phyloP scores from a whole-genome alignment of 2,888 invertebrate species.

The Amorpha juglandis region DNA sequence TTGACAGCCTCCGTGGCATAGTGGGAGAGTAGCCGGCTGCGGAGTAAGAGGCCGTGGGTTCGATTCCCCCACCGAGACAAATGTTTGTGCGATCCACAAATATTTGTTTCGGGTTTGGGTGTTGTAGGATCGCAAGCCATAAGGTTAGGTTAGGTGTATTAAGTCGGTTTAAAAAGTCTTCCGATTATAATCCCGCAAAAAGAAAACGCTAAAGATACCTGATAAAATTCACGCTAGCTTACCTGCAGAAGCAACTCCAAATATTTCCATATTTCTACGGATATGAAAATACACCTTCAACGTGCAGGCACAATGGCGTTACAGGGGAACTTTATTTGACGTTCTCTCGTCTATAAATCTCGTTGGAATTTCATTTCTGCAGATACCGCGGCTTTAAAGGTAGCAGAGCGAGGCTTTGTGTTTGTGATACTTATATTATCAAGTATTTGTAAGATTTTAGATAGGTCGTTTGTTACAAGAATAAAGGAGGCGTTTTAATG shows the following conservation, averaged over 20 bases:
- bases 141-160: no score
- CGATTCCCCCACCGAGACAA: no score
- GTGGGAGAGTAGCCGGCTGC: no score
- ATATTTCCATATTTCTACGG: constrained; percentile 19
- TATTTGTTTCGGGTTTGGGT: no score
- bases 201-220: no score
- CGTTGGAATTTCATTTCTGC: constrained; percentile 25
- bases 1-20: no score
- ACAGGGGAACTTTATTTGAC: constrained; percentile 19
- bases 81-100: no score
- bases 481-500: background rate
- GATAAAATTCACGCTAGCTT: constrained; percentile 5
- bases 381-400: background rate
- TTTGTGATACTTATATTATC: constrained; percentile 1
- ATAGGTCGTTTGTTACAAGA: background rate
- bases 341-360: constrained; percentile 10
- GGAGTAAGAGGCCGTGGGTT: no score
- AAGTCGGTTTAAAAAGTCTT: no score
- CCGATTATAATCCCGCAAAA: background rate
- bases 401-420: background rate
- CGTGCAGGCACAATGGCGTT: background rate
- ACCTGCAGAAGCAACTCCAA: background rate
- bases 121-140: no score
- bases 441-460: background rate
- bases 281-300: background rate